phyloP scores from a whole-genome alignment of 1,140 invertebrate genomes.

The Solenopsis invicta region DNA sequence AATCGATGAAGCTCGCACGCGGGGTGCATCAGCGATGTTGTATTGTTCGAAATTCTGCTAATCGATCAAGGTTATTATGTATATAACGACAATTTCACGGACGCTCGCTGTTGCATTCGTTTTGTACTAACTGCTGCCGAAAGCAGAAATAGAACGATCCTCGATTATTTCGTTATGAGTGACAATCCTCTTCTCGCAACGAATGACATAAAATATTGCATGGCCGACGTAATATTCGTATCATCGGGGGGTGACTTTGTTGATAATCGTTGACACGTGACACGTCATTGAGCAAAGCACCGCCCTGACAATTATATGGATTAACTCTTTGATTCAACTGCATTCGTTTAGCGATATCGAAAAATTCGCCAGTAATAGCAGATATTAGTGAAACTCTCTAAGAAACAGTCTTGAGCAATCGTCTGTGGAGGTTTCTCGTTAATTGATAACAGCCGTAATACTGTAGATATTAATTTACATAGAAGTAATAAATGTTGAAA shows the following conservation, averaged over 20 bases:
- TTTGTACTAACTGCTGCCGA: conserved; percentile 36
- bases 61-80: conserved; percentile 38
- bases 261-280: background rate
- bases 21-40: background rate
- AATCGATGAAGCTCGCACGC: conserved; percentile 52
- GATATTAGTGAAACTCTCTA: background rate
- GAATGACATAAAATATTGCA: conserved; percentile 26
- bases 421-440: background rate
- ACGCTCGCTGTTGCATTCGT: background rate
- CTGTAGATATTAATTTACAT: conserved; percentile 3
- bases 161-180: conserved; percentile 21
- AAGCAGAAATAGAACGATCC: conserved; percentile 22
- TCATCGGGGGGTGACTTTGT: background rate
- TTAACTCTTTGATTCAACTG: background rate
- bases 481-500: background rate
- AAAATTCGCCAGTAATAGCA: background rate
- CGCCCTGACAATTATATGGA: background rate
- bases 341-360: background rate
- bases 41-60: conserved; percentile 40
- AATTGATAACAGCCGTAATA: background rate
- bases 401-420: background rate
- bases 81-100: conserved; percentile 23
- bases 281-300: background rate
- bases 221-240: background rate
- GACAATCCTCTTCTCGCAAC: background rate